Percentiles rank a stretch among this genome's conserved stretches.
Evolutionary conservation across 2,888 invertebrate genomes (phyloP).

Genomic region (Stenotaenia linearis): DNA sequence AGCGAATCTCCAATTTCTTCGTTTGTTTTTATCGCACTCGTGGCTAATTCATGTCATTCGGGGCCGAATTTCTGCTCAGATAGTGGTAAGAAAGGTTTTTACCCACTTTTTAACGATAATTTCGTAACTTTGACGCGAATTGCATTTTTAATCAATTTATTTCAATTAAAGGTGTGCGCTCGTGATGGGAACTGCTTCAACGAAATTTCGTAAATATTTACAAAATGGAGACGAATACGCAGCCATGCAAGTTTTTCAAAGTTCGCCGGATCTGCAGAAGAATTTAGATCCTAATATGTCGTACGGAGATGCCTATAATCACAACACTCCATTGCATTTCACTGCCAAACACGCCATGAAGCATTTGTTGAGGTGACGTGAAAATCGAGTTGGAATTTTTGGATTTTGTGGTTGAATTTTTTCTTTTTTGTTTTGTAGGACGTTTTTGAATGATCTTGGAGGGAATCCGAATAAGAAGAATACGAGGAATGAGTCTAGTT

Average conservation of each 20-base stretch:
- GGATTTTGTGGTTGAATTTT: not conserved
- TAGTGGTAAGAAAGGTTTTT: slow-evolving; percentile 6
- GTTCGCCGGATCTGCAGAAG: slow-evolving; percentile 58
- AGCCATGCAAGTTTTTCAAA: slow-evolving; percentile 60
- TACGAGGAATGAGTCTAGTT: slow-evolving; percentile 57
- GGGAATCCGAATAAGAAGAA: slow-evolving; percentile 66
- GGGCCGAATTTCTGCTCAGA: not conserved
- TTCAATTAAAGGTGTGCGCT: not conserved
- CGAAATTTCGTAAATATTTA: slow-evolving; percentile 63
- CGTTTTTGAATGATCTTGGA: slow-evolving; percentile 59
- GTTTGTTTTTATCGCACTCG: slow-evolving; percentile 5
- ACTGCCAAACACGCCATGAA: slow-evolving; percentile 62
- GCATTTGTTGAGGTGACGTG: slow-evolving; percentile 53
- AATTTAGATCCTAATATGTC: slow-evolving; percentile 62
- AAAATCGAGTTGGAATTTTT: not conserved
- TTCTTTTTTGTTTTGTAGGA: slow-evolving; percentile 45
- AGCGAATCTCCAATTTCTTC: not conserved
- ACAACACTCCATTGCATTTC: slow-evolving; percentile 63
- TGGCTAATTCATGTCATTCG: not conserved
- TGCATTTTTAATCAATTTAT: not conserved
- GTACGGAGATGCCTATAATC: slow-evolving; percentile 60
- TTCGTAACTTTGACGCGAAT: not conserved
- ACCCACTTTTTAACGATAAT: too few relatives aligned
- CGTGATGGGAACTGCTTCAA: slow-evolving; percentile 61
- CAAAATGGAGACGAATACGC: slow-evolving; percentile 66